Percentiles rank a stretch among this genome's conserved stretches.
These are phyloP conservation scores for Archaeoteleia sp. DNA, from an alignment of 2,888 invertebrate species.

Conservation along the genomic window DNA sequence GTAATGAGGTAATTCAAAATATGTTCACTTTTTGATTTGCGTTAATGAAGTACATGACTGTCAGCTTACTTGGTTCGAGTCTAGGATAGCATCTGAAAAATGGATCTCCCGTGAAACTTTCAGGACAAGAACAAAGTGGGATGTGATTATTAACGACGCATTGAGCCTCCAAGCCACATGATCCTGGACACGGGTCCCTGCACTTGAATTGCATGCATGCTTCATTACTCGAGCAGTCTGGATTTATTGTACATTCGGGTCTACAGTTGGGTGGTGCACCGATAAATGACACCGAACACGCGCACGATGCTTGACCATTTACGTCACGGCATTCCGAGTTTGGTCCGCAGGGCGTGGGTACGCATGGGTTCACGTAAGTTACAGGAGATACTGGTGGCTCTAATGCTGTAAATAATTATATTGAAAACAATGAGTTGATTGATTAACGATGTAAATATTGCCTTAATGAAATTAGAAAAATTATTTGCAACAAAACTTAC, in stretches of 20 bases:
- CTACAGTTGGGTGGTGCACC: conserved; percentile 83
- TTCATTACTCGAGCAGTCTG: conserved; percentile 83
- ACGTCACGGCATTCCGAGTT: conserved; percentile 84
- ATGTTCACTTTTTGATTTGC: too few relatives aligned
- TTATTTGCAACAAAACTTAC: conserved; percentile 26
- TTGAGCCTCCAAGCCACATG: conserved; percentile 83
- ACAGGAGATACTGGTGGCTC: conserved; percentile 22
- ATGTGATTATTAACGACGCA: conserved; percentile 84
- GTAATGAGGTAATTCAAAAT: too few relatives aligned
- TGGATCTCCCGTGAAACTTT: conserved; percentile 77
- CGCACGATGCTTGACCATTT: conserved; percentile 84
- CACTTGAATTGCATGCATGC: conserved; percentile 87
- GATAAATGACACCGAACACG: conserved; percentile 84
- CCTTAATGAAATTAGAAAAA: too few relatives aligned
- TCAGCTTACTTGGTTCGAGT: too few relatives aligned
- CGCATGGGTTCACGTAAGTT: conserved; percentile 76
- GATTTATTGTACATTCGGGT: conserved; percentile 79
- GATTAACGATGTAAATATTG: too few relatives aligned
- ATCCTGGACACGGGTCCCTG: conserved; percentile 85
- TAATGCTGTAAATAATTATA: conserved; percentile 7
- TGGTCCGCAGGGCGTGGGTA: conserved; percentile 84
- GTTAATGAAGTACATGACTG: too few relatives aligned
- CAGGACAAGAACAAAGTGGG: conserved; percentile 78
- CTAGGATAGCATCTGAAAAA: conserved; percentile 75
- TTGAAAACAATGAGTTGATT: too few relatives aligned